phyloP scores from a whole-genome alignment of 1,140 invertebrate genomes.

The Orius insidiosus region DNA sequence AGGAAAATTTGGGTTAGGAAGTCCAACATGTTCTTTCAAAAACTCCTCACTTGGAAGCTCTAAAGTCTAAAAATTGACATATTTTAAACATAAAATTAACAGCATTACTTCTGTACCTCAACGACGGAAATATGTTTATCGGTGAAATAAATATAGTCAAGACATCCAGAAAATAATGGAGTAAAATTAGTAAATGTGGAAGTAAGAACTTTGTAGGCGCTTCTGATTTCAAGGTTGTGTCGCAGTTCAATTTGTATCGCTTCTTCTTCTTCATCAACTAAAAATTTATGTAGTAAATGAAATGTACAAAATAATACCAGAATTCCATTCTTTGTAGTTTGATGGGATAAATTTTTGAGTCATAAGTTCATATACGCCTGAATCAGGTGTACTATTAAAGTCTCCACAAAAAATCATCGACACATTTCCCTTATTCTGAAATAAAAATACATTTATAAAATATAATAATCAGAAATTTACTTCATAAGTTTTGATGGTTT shows the following conservation, averaged over 20 bases:
- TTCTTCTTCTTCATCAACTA: slow-evolving; percentile 46
- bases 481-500: slow-evolving; percentile 29
- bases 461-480: too few species aligned
- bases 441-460: not conserved
- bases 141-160: slow-evolving; percentile 77
- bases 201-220: slow-evolving; percentile 53
- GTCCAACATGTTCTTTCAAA: too few species aligned
- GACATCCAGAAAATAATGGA: slow-evolving; percentile 58
- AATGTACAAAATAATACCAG: slow-evolving; percentile 42
- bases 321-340: slow-evolving; percentile 52
- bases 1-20: too few species aligned
- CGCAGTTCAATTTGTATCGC: slow-evolving; percentile 35
- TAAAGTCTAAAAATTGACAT: too few species aligned
- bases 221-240: slow-evolving; percentile 43
- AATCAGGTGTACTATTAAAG: slow-evolving; percentile 71
- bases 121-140: too few species aligned
- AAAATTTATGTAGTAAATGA: slow-evolving; percentile 9
- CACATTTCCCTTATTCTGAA: not conserved
- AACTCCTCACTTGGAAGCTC: too few species aligned
- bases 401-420: slow-evolving; percentile 56
- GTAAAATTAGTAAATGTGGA: slow-evolving; percentile 68
- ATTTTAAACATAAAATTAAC: too few species aligned
- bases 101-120: too few species aligned
- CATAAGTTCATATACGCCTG: slow-evolving; percentile 56
- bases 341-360: slow-evolving; percentile 41